These are phyloP conservation scores for Colaptes auratus DNA, from an alignment of 2,113 vertebrate species.

Conservation along the genomic window DNA sequence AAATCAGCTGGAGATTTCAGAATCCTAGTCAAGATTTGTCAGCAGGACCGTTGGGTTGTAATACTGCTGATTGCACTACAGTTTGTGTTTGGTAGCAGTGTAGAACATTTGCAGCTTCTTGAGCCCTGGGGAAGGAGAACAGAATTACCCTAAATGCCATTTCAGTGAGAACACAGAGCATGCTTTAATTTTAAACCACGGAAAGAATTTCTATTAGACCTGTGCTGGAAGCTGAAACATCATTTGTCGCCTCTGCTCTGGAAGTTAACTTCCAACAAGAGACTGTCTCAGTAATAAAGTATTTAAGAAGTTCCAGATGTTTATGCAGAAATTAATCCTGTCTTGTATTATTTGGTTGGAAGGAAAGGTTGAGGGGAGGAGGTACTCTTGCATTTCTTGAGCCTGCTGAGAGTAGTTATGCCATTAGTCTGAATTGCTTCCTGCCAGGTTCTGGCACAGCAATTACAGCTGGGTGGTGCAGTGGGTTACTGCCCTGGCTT, in stretches of 20 bases:
- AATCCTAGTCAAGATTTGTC: neutral
- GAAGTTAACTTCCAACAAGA: conserved; percentile 32
- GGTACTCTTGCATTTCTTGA: conserved; percentile 8
- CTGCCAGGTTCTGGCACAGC: neutral
- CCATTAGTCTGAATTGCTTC: conserved; percentile 36
- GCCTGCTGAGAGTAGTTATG: conserved; percentile 22
- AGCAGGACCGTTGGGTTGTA: neutral
- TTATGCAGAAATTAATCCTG: conserved; percentile 28
- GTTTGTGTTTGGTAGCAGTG: neutral
- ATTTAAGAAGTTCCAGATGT: conserved; percentile 58
- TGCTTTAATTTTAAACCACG: conserved; percentile 35
- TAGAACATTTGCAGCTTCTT: conserved; percentile 28
- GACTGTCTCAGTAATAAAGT: neutral
- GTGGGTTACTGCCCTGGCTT: neutral
- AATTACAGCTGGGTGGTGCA: neutral
- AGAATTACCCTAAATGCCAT: conserved; percentile 31
- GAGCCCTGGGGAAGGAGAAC: neutral
- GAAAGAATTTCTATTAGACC: neutral
- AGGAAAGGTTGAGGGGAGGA: conserved; percentile 2
- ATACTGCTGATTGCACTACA: neutral
- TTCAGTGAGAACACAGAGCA: conserved; percentile 28
- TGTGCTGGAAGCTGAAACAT: neutral
- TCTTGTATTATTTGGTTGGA: conserved; percentile 2
- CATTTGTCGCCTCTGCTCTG: neutral
- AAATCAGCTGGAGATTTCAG: neutral